Percentiles rank a stretch among this genome's conserved stretches.
Evolutionary conservation across 2,888 invertebrate species (phyloP).

Genomic region (Orgyia antiqua): DNA sequence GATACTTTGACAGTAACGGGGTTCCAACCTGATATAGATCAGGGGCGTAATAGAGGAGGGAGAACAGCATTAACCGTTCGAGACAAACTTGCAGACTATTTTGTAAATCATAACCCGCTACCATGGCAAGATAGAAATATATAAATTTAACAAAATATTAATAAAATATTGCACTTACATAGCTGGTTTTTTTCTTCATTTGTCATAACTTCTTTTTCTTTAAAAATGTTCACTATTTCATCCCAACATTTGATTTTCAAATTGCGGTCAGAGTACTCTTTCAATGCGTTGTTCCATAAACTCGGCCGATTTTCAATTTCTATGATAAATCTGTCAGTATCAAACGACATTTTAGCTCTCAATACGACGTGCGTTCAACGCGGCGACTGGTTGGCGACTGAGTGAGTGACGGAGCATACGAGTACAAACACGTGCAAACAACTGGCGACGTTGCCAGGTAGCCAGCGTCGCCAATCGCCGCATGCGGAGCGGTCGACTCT

Average conservation of each 20-base stretch:
- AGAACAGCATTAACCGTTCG: conserved; percentile 8
- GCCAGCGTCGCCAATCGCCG: conserved; percentile 1
- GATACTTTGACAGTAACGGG: conserved; percentile 9
- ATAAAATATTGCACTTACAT: conserved; percentile 3
- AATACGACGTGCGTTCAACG: conserved; percentile 3
- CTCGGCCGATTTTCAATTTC: conserved; percentile 8
- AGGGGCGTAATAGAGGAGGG: conserved; percentile 5
- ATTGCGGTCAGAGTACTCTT: conserved; percentile 3
- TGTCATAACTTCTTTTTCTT: conserved; percentile 5
- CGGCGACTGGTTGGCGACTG: conserved; percentile 3
- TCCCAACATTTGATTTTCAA: conserved; percentile 7
- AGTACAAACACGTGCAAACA: too few species aligned
- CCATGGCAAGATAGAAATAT: conserved; percentile 4
- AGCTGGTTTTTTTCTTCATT: conserved; percentile 3
- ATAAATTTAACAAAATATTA: conserved; percentile 3
- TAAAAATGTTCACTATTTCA: conserved; percentile 6
- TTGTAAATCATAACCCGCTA: conserved; percentile 2
- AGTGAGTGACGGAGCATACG: background rate
- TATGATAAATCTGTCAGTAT: conserved; percentile 6
- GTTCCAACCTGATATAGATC: conserved; percentile 6
- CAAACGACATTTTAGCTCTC: background rate
- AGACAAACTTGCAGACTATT: conserved; percentile 7
- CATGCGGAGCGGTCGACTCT: conserved; percentile 1
- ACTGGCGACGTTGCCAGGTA: too few species aligned
- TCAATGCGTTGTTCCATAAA: conserved; percentile 6